phyloP scores from a whole-genome alignment of 35 echinoderm and acorn worm genomes.

The Strongylocentrotus purpuratus region DNA sequence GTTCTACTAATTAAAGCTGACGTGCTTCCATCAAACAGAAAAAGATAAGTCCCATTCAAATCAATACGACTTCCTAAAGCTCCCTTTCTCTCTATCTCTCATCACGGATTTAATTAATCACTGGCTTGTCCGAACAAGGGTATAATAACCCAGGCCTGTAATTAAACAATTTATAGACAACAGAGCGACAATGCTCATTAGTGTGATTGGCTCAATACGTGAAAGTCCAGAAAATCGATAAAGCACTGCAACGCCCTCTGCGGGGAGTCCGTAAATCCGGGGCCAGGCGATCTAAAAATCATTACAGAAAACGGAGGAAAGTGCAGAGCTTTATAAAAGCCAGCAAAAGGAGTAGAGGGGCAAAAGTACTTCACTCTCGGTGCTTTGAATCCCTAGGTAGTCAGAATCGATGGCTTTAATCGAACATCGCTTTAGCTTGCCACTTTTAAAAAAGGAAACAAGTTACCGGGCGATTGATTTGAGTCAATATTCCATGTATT shows the following conservation, averaged over 20 bases:
- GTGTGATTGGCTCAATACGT: constrained; percentile 15
- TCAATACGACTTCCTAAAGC: constrained; percentile 10
- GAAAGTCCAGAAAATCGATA: constrained; percentile 26
- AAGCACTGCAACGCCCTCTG: constrained; percentile 29
- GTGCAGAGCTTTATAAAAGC: not conserved
- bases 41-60: not conserved
- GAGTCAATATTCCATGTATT: constrained; percentile 29
- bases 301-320: constrained; percentile 1
- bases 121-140: constrained; percentile 15
- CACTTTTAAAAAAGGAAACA: constrained; percentile 26
- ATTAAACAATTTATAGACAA: constrained; percentile 53
- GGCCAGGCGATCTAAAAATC: not conserved
- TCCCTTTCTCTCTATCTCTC: constrained; percentile 19
- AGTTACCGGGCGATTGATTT: constrained; percentile 25
- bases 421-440: constrained; percentile 41
- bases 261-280: constrained; percentile 20
- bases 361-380: constrained; percentile 17
- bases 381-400: not conserved
- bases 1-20: constrained; percentile 24
- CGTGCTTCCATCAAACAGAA: not conserved
- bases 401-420: not conserved
- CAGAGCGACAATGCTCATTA: constrained; percentile 38
- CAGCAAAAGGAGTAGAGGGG: not conserved
- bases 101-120: constrained; percentile 50
- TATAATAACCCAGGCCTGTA: constrained; percentile 47